Percentiles rank a stretch among this genome's conserved stretches.
These are phyloP conservation scores for Chloroceryle inda DNA, from an alignment of 2,797 vertebrate genomes.

Conservation along the genomic window DNA sequence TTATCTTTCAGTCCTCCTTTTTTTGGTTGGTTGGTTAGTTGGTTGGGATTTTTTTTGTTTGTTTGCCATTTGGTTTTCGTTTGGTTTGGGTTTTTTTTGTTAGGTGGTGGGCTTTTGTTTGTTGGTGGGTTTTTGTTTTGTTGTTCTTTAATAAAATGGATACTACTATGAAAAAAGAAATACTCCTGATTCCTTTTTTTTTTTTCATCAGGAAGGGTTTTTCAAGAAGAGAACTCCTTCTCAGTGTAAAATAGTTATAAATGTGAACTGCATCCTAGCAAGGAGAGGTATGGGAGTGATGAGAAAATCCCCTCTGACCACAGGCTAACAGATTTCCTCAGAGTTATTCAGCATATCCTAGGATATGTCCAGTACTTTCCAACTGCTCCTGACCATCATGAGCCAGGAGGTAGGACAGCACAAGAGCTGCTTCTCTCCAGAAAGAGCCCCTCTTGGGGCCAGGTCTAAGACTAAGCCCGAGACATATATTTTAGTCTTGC, in stretches of 20 bases:
- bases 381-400: neutral
- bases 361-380: neutral
- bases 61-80: too few species aligned
- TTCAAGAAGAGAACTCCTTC: neutral
- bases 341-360: neutral
- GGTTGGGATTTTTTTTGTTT: too few species aligned
- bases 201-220: neutral
- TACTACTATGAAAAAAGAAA: neutral
- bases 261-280: fast-evolving
- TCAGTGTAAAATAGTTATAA: neutral
- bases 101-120: too few species aligned
- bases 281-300: neutral
- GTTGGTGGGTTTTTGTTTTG: too few species aligned
- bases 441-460: neutral
- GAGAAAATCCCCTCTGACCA: neutral
- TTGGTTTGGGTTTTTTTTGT: too few species aligned
- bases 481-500: neutral
- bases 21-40: neutral
- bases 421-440: neutral
- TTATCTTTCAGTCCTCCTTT: neutral
- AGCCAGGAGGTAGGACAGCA: neutral
- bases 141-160: neutral
- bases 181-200: neutral
- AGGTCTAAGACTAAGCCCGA: neutral
- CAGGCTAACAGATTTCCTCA: neutral